Conservation (phyloP, 2,113 vertebrate genomes). For the Scopus umbretta region DNA sequence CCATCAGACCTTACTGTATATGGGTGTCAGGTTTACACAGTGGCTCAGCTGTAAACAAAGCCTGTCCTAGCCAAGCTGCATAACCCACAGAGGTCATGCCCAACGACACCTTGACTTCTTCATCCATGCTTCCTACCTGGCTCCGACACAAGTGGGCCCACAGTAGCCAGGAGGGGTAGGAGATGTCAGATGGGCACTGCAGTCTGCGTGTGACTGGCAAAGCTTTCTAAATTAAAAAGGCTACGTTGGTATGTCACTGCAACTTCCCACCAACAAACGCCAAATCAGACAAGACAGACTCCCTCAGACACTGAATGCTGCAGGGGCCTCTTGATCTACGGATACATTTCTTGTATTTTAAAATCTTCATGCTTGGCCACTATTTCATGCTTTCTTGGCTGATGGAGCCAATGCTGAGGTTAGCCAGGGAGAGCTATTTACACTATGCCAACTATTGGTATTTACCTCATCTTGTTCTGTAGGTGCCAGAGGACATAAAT, state of each 20-base stretch:
- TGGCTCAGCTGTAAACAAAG: not conserved
- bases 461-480: not conserved
- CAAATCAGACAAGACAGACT: not conserved
- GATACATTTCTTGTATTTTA: not conserved
- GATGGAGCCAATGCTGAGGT: not conserved
- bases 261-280: not conserved
- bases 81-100: not conserved
- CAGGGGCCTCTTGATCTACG: not conserved
- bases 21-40: not conserved
- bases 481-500: not conserved
- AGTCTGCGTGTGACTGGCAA: not conserved
- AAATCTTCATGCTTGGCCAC: not conserved
- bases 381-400: not conserved
- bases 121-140: not conserved
- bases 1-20: not conserved
- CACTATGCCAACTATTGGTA: not conserved
- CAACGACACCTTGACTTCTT: not conserved
- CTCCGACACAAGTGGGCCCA: constrained; percentile 6
- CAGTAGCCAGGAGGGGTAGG: not conserved
- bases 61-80: not conserved
- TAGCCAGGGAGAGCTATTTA: not conserved
- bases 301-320: not conserved
- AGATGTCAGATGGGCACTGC: not conserved
- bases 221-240: not conserved
- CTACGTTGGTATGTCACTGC: not conserved